Evolutionary conservation across 2,113 vertebrate genomes (phyloP), one percentile per base, ranked within the genome.

Genomic region (Mastomys coucha): DNA sequence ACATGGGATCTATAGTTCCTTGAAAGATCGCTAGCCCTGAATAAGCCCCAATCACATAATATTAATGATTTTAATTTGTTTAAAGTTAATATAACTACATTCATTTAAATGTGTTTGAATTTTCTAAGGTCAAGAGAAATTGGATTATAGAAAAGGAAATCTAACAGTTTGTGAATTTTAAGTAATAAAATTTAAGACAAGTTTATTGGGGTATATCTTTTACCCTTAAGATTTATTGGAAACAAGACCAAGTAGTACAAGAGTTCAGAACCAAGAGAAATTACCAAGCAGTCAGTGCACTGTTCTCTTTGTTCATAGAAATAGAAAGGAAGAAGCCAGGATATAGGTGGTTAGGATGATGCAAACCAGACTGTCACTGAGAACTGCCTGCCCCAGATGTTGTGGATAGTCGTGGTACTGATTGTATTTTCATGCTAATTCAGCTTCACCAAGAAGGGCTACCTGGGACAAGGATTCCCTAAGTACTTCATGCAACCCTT

Each of bases 191-290:
- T 45, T 85, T 11, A 56, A 78, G 14, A 11, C 8, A 76, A 86
- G 10, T 12, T 95, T 84, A n/a, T 75, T 2, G 51, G 73, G 14
- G 17, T 80, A 86, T 92, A 31, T 42, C 2, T 24, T 87, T 94
- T 88, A 56, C 16, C 2, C 49, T 42, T 85, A 77, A 69, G 51
- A 69, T 96, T 87, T 58, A 65, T 80, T 72, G 6, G 45, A 85
- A 89, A 89, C 60, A 33, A 88, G 65, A 36, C 0, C 2, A 33
- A 24, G 4, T 77, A n/a, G 4, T 69, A 0, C 77, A 22, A 45
- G 53, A 69, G 56, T 95, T 91, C 67, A 82, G 58, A 88, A 67
- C 20, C 11, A 81, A 92, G n/a, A 96, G 20, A 24, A 89, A 81
- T 88, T 63, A 67, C 13, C 20, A 24, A 58, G 51, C 39, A 16